These are phyloP conservation scores for Psettodes erumei DNA, from an alignment of 2,113 vertebrate species.

Conservation along the genomic window DNA sequence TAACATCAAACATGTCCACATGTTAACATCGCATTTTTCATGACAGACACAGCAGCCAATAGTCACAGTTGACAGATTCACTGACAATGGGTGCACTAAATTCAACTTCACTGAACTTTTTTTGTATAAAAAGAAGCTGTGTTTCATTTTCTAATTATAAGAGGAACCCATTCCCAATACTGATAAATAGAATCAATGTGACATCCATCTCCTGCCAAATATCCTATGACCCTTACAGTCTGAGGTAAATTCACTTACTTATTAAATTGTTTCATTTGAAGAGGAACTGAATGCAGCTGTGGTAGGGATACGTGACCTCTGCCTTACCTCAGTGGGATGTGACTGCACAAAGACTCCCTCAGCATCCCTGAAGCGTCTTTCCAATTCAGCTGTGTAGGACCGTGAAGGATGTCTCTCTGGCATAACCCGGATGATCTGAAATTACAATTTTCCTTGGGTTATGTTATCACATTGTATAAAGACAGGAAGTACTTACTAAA, in stretches of 20 bases:
- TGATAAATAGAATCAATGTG: constrained; percentile 47
- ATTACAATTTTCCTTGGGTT: constrained; percentile 1
- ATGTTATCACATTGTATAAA: not conserved
- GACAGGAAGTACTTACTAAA: no score
- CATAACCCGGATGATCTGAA: constrained; percentile 83
- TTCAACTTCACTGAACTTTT: not conserved
- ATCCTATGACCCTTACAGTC: not conserved
- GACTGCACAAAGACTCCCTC: constrained; percentile 75
- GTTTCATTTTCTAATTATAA: not conserved
- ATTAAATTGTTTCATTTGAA: constrained; percentile 12
- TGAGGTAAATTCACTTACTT: constrained; percentile 8
- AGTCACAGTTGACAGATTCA: no score
- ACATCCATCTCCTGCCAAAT: constrained; percentile 7
- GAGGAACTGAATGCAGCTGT: not conserved
- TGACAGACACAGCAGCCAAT: no score
- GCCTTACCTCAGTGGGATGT: constrained; percentile 70
- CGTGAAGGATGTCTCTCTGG: constrained; percentile 86
- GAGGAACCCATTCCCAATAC: not conserved
- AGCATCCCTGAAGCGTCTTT: constrained; percentile 75
- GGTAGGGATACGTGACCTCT: not conserved
- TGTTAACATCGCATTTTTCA: no score
- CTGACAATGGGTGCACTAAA: not conserved
- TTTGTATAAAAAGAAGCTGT: not conserved
- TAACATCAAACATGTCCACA: no score
- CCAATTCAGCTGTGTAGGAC: constrained; percentile 80